Evolutionary conservation across 2,797 vertebrate genomes (phyloP).

Genomic region (Furcifer pardalis): DNA sequence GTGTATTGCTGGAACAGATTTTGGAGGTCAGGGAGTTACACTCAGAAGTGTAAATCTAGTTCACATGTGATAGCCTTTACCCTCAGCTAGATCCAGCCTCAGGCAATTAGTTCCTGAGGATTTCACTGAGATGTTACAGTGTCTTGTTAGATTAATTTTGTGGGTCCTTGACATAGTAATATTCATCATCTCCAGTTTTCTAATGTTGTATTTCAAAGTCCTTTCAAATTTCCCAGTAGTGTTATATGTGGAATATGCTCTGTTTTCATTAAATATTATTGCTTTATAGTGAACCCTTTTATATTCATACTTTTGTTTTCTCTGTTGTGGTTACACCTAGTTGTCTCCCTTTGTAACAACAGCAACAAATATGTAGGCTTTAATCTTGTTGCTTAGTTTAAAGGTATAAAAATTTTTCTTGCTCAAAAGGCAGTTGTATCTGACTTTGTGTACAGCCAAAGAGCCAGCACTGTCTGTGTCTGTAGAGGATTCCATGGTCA

Average conservation of each 20-base stretch:
- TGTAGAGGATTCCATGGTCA: too few relatives aligned
- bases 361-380: neutral
- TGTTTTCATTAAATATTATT: neutral
- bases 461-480: too few relatives aligned
- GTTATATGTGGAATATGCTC: neutral
- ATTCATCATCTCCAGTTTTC: neutral
- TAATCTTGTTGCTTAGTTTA: too few relatives aligned
- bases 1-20: neutral
- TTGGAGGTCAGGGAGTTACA: neutral
- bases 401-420: too few relatives aligned
- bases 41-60: neutral
- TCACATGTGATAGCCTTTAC: neutral
- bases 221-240: neutral
- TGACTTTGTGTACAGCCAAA: too few relatives aligned
- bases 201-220: neutral
- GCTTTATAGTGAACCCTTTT: neutral
- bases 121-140: neutral
- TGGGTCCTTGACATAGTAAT: neutral
- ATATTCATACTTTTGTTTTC: neutral
- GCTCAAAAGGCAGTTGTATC: too few relatives aligned
- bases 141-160: neutral
- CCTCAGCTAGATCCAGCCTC: neutral
- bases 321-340: neutral
- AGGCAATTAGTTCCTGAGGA: neutral
- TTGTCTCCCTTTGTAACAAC: neutral